Percentiles rank a stretch among this genome's conserved stretches.
Conservation (phyloP, 2,113 vertebrate genomes). For the Pelecanoides urinatrix region DNA sequence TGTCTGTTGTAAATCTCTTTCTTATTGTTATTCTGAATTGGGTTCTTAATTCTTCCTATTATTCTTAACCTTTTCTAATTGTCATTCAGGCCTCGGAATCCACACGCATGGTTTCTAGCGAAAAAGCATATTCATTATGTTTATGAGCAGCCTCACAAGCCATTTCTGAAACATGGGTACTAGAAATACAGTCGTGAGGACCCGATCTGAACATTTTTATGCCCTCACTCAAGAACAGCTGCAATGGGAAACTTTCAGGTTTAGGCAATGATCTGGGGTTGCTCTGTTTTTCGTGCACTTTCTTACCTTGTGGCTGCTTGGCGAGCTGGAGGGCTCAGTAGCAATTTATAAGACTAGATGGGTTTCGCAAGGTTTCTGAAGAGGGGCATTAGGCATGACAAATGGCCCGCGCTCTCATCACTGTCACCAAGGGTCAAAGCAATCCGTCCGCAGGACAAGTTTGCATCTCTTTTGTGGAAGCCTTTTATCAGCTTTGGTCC, state of each 20-base stretch:
- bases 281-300: not conserved
- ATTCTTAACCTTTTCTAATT: not conserved
- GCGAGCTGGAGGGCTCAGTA: not conserved
- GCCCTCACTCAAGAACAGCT: not conserved
- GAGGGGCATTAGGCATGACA: not conserved
- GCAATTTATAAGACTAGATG: not conserved
- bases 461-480: not conserved
- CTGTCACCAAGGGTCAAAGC: not conserved
- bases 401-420: not conserved
- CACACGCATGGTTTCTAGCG: rapidly evolving
- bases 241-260: not conserved
- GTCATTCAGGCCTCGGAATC: not conserved
- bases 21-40: not conserved
- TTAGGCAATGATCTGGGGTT: not conserved
- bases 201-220: not conserved
- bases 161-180: not conserved
- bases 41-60: not conserved
- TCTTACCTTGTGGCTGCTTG: not conserved
- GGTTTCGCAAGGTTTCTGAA: not conserved
- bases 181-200: not conserved
- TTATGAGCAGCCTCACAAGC: not conserved
- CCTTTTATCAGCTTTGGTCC: not conserved
- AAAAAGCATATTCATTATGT: not conserved
- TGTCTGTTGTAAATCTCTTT: not conserved
- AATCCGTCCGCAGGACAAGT: not conserved